Conservation (phyloP, 2,888 invertebrate species). For the Octonoba sinensis region DNA sequence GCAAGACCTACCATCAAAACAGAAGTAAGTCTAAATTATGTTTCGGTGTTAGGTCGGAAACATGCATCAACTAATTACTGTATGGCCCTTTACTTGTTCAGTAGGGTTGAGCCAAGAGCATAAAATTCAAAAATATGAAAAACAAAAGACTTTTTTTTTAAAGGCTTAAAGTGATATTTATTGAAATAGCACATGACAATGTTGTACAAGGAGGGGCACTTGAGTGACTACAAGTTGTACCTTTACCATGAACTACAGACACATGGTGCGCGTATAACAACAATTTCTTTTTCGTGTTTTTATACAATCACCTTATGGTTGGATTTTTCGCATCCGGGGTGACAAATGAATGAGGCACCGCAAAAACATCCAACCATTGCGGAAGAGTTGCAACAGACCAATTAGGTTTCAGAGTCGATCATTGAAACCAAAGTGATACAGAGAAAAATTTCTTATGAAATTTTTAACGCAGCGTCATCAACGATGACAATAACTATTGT, state of each 20-base stretch:
- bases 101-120: too few species aligned
- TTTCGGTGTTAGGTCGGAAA: too few species aligned
- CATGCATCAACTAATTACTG: too few species aligned
- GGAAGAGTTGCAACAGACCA: conserved; percentile 62
- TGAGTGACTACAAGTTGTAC: conserved; percentile 65
- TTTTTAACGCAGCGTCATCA: too few species aligned
- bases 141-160: conserved; percentile 35
- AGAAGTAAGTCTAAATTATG: too few species aligned
- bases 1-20: too few species aligned
- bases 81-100: too few species aligned
- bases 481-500: too few species aligned
- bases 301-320: conserved; percentile 60
- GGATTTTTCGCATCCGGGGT: conserved; percentile 52
- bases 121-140: neutral
- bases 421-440: too few species aligned
- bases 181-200: conserved; percentile 65
- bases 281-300: conserved; percentile 54
- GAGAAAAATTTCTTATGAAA: too few species aligned
- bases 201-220: conserved; percentile 65
- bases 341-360: conserved; percentile 59
- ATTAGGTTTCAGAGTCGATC: conserved; percentile 17
- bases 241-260: conserved; percentile 64
- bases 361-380: conserved; percentile 47
- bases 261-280: conserved; percentile 63
- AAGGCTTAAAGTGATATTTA: conserved; percentile 65